These are phyloP conservation scores for Indicator indicator DNA, from an alignment of 2,113 vertebrate species.

Conservation along the genomic window DNA sequence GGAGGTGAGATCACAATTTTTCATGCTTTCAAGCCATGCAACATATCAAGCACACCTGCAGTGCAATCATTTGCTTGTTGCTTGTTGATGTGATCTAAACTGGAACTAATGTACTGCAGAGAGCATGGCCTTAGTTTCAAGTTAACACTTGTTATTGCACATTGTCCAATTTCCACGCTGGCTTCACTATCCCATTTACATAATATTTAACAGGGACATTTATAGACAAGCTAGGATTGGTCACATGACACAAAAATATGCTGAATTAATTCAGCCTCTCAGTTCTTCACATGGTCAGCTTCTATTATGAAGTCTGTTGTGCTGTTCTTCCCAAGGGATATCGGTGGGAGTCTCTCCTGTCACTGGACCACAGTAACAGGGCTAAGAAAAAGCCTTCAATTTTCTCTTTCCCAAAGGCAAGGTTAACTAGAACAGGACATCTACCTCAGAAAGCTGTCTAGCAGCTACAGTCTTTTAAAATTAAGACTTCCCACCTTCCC, in stretches of 20 bases:
- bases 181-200: background rate
- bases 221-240: background rate
- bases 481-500: background rate
- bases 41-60: background rate
- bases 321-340: background rate
- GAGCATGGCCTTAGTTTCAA: background rate
- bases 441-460: background rate
- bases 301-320: background rate
- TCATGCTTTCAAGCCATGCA: background rate
- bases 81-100: background rate
- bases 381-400: background rate
- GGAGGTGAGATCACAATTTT: background rate
- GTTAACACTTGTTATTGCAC: background rate
- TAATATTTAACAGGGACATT: background rate
- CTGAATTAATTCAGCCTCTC: background rate
- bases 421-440: background rate
- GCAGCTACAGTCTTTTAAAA: background rate
- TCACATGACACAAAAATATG: background rate
- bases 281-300: background rate
- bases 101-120: background rate
- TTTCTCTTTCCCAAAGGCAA: background rate
- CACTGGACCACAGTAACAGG: background rate
- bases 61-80: background rate
- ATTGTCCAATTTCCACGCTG: background rate
- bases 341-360: background rate